Conservation (phyloP, 2,113 vertebrate species). For the Limnothrissa miodon region DNA sequence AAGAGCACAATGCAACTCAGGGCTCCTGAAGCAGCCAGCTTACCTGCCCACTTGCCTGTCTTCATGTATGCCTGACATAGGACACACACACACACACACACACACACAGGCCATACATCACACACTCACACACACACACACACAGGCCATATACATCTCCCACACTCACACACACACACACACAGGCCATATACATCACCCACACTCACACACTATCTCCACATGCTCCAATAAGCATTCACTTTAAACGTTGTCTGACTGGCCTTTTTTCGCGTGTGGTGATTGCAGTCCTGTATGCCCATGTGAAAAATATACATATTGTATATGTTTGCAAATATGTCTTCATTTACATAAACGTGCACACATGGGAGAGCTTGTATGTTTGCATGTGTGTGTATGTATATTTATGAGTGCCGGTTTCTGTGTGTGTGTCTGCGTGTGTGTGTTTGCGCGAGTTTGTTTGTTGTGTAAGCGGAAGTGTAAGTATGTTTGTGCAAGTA, state of each 20-base stretch:
- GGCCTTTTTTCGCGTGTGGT: neutral
- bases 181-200: neutral
- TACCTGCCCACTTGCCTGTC: neutral
- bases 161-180: neutral
- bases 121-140: neutral
- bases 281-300: neutral
- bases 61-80: neutral
- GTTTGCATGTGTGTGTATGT: conserved; percentile 14
- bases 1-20: conserved; percentile 42
- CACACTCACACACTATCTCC: neutral
- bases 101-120: neutral
- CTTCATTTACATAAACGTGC: neutral
- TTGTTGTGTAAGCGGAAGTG: too few relatives aligned
- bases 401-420: neutral
- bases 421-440: neutral
- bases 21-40: neutral
- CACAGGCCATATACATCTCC: neutral
- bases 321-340: neutral
- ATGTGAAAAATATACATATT: neutral
- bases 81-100: neutral
- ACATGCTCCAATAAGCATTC: conserved; percentile 17
- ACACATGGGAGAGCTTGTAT: neutral
- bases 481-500: neutral
- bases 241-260: neutral
- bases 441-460: neutral